Base-by-base conservation (phyloP, 2,888 invertebrate genomes). In the Drosophila barbarae region DNA sequence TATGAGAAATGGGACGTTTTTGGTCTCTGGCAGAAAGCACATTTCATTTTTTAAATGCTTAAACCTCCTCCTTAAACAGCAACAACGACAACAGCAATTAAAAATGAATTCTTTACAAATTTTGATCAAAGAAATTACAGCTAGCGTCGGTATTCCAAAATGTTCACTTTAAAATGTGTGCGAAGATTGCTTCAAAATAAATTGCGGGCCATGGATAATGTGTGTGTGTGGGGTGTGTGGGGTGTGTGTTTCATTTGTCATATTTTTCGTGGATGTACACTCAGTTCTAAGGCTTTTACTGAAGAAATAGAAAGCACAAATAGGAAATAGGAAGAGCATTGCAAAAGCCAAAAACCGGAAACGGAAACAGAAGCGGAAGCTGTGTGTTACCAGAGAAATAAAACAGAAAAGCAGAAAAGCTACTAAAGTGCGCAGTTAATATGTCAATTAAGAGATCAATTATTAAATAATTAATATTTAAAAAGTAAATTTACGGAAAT, bases 1-100 rank as follows among this genome's bases (percentile, higher is more conserved):
- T 30, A 30, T 55, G 30, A 21, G 13, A 30, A 36, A 54, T 55
- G 54, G 35, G 18, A 35, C 21, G 36, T 18, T 55, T 30, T 30
- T 32, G 30, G 39, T 36, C 36, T 60, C 30, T 70, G 55, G 55
- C 65, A 71, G 65, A 54, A 47, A 67, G 42, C 49, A 67, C 55
- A 49, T n/a, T 47, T 41, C 10, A 18, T n/a, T 41, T 49, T 23
- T 47, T 23, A 7, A 9, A 18, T n/a, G 30, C 35, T 26, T 42
- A 26, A 64, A 54, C 46, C 46, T 56, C 15, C 30, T 18, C 18
- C 18, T 18, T 18, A 18, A 18, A 51, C 51, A 41, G 23, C 36
- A 41, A 23, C 42, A 53, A 34, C 42, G 28, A 60, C 46, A 61
- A 49, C 15, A 61, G 47, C 41, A 30, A 66, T 26, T 46, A 18